These are phyloP conservation scores for Calameuta idolon DNA, from an alignment of 2,888 invertebrate species.

Conservation along the genomic window DNA sequence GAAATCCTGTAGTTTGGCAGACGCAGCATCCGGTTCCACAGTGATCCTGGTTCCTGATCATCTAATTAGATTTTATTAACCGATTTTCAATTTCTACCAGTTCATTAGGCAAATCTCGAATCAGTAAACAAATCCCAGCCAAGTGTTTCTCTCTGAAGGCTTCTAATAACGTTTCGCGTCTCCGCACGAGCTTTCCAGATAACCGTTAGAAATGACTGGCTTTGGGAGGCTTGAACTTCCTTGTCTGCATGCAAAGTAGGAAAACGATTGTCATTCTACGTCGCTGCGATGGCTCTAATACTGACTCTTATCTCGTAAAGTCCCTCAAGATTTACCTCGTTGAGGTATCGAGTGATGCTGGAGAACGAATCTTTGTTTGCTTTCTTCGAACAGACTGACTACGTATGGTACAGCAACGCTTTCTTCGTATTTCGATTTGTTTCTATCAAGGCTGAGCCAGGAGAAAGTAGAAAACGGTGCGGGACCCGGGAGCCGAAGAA, in stretches of 20 bases:
- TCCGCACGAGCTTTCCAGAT: constrained; percentile 24
- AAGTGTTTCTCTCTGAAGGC: too few relatives aligned
- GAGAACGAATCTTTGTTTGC: too few relatives aligned
- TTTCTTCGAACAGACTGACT: too few relatives aligned
- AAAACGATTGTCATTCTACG: constrained; percentile 36
- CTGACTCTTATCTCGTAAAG: constrained; percentile 19
- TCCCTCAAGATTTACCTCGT: too few relatives aligned
- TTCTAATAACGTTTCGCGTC: constrained; percentile 2
- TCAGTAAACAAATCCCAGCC: too few relatives aligned
- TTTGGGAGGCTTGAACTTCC: constrained; percentile 16
- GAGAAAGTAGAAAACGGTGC: neutral
- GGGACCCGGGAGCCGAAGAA: neutral
- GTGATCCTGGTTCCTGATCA: too few relatives aligned
- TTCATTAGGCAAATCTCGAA: too few relatives aligned
- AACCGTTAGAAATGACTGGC: constrained; percentile 34
- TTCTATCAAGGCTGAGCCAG: constrained; percentile 4
- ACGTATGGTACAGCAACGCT: constrained; percentile 33
- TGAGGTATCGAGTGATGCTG: too few relatives aligned
- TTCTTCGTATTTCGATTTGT: constrained; percentile 19
- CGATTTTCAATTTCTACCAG: too few relatives aligned
- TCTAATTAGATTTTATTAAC: too few relatives aligned
- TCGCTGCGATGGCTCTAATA: constrained; percentile 26
- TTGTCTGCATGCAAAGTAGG: constrained; percentile 37
- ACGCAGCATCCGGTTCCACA: too few relatives aligned
- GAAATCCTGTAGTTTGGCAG: too few relatives aligned